phyloP scores from a whole-genome alignment of 1,140 invertebrate species.

The Trachelipus rathkii region DNA sequence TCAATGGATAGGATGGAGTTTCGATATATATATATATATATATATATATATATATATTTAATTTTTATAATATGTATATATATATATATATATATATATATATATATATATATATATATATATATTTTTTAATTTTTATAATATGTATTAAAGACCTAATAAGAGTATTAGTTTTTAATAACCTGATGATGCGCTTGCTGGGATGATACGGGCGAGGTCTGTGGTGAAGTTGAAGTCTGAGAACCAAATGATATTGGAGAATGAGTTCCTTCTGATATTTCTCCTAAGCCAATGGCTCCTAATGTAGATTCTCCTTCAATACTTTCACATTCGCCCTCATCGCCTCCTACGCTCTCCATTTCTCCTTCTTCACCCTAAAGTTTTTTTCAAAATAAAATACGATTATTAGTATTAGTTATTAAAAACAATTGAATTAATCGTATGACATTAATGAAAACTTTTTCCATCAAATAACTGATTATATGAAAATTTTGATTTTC shows the following conservation, averaged over 20 bases:
- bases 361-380: conserved; percentile 27
- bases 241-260: conserved; percentile 46
- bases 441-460: too few species aligned
- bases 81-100: too few species aligned
- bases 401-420: neutral
- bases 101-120: neutral
- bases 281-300: conserved; percentile 27
- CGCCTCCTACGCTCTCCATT: conserved; percentile 33
- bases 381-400: neutral
- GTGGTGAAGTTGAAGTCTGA: conserved; percentile 58
- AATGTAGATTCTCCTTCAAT: conserved; percentile 4
- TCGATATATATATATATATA: neutral
- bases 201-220: conserved; percentile 55
- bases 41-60: neutral
- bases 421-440: neutral
- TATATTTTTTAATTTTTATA: neutral
- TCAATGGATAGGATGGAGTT: too few species aligned
- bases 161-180: neutral
- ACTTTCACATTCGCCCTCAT: conserved; percentile 37
- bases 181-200: conserved; percentile 57
- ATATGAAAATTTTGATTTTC: too few species aligned
- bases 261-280: conserved; percentile 27
- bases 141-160: neutral
- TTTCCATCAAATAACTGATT: too few species aligned
- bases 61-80: too few species aligned